phyloP scores from a whole-genome alignment of 2,888 invertebrate species.

The Oxycera nigricornis region DNA sequence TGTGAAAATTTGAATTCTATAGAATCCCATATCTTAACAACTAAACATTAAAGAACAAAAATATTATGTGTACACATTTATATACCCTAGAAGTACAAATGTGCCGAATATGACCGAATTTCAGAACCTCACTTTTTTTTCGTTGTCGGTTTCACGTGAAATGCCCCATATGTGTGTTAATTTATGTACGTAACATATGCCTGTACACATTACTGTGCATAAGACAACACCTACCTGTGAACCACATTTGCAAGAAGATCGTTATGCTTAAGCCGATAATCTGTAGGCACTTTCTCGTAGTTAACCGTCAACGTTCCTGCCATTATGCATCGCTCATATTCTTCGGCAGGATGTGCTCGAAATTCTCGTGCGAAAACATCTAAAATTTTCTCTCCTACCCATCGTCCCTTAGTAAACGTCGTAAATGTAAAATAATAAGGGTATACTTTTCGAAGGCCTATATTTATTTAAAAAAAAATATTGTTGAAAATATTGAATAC shows the following conservation, averaged over 20 bases:
- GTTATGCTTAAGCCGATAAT: conserved; percentile 91
- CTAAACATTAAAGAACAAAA: too few relatives aligned
- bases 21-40: too few relatives aligned
- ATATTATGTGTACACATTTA: too few relatives aligned
- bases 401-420: conserved; percentile 94
- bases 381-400: conserved; percentile 92
- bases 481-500: neutral
- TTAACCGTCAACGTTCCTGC: conserved; percentile 93
- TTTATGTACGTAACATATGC: too few relatives aligned
- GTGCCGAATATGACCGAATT: too few relatives aligned
- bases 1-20: too few relatives aligned
- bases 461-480: neutral
- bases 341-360: conserved; percentile 90
- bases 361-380: conserved; percentile 95
- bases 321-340: conserved; percentile 89
- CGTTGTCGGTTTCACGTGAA: too few relatives aligned
- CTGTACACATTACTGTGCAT: too few relatives aligned
- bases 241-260: conserved; percentile 92
- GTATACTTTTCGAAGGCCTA: conserved; percentile 94
- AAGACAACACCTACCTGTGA: conserved; percentile 77
- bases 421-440: conserved; percentile 97
- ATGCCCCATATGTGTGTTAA: too few relatives aligned
- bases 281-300: conserved; percentile 88
- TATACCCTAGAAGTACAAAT: too few relatives aligned
- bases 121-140: too few relatives aligned